Conservation (phyloP, 2,797 vertebrate genomes). For the Leptatherina wallacei region DNA sequence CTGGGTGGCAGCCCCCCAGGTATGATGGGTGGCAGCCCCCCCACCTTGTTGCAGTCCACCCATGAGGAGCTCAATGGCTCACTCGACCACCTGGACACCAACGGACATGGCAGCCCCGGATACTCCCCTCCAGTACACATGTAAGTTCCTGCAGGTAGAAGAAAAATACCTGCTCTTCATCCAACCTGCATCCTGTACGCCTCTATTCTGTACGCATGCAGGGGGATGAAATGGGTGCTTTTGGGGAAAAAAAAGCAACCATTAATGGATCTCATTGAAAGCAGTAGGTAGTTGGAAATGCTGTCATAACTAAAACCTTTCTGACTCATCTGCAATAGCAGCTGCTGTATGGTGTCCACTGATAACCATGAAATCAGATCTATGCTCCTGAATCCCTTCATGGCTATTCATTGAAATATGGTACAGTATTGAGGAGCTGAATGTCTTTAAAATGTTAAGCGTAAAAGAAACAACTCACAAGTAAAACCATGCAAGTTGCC, state of each 20-base stretch:
- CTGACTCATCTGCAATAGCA: neutral
- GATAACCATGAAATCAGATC: no score
- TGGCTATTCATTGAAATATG: neutral
- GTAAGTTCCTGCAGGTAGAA: conserved; percentile 82
- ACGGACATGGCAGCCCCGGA: conserved; percentile 95
- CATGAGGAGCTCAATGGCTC: conserved; percentile 96
- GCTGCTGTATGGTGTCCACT: neutral
- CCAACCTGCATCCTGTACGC: neutral
- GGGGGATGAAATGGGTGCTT: neutral
- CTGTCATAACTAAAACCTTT: neutral
- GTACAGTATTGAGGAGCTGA: neutral
- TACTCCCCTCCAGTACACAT: conserved; percentile 96
- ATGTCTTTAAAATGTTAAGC: no score
- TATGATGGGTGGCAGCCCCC: conserved; percentile 91
- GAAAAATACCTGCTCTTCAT: neutral
- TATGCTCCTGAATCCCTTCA: no score
- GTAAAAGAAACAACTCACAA: no score
- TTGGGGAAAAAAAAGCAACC: neutral
- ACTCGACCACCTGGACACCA: conserved; percentile 97
- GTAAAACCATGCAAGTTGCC: no score
- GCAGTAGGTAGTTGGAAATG: neutral
- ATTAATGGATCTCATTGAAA: conserved; percentile 3
- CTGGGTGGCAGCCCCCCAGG: conserved; percentile 92
- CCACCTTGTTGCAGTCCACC: conserved; percentile 90
- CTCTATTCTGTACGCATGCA: neutral